Base-by-base conservation (phyloP, 2,888 invertebrate species). In the Epinotia brunnichana region DNA sequence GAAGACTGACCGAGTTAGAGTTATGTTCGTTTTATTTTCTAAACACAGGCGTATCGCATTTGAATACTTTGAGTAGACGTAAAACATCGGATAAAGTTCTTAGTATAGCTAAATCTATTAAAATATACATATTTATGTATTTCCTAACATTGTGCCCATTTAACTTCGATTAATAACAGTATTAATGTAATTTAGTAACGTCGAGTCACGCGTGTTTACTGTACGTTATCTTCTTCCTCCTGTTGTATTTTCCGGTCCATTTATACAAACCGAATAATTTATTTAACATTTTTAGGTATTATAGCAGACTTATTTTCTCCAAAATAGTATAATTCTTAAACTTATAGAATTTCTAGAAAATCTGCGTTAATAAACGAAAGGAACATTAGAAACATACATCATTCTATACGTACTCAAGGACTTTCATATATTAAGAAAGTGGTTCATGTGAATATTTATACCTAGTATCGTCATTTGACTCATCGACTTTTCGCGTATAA, bases 171-270 rank as follows among this genome's bases (percentile, higher is more conserved):
- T 48, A 48, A 48, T 48, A 48, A n/a, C 48, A n/a, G 5, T 48
- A n/a, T 1, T 48, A 48, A 48, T 48, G 48, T 48, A 48, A 48
- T 48, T 48, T 48, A 13, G 44, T 44, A 48, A n/a, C 7, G n/a
- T n/a, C n/a, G 48, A 48, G 48, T 48, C 48, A n/a, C 48, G n/a
- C 48, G 48, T 48, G 48, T 48, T 48, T 48, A n/a, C 48, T 48
- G 48, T 48, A n/a, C 48, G 7, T 48, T 48, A n/a, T 48, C n/a
- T 48, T 41, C 13, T 48, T 48, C 48, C 48, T 44, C 4, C 4
- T 15, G 5, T 48, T n/a, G 48, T 48, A 48, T 48, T 48, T 48
- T 48, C 48, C 48, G 48, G n/a, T n/a, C n/a, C 7, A n/a, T n/a
- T 13, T 48, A n/a, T 48, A n/a, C 15, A 5, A 35, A n/a, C 48